Conservation (phyloP, 2,797 vertebrate species). For the Thunnus albacares region DNA sequence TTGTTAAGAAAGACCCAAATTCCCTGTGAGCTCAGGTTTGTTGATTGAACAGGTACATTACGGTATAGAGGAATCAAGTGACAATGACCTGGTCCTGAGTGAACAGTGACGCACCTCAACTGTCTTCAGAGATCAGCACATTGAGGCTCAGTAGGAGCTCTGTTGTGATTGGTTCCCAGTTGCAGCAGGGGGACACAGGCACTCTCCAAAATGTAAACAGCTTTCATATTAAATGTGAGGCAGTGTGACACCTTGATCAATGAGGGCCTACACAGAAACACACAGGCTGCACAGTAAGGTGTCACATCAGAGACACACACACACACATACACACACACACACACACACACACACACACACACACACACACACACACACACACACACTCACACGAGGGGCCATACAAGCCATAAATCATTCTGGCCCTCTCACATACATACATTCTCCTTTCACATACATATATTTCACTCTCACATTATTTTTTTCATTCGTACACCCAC, state of each 20-base stretch:
- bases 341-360: not conserved
- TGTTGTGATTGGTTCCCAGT: constrained; percentile 71
- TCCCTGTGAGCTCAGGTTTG: no score
- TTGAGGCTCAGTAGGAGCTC: constrained; percentile 75
- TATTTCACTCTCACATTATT: no score
- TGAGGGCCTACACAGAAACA: constrained; percentile 15
- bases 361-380: not conserved
- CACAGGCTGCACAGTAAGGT: no score
- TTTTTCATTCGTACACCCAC: no score
- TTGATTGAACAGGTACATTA: no score
- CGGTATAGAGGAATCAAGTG: no score
- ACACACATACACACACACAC: not conserved
- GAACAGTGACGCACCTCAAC: not conserved
- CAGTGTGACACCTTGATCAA: constrained; percentile 79
- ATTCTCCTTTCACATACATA: no score
- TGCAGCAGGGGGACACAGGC: constrained; percentile 59
- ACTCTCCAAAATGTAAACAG: constrained; percentile 79
- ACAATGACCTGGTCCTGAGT: no score
- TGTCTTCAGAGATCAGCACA: constrained; percentile 19
- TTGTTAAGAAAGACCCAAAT: no score
- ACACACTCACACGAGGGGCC: not conserved
- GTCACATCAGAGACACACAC: not conserved
- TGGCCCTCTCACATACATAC: no score
- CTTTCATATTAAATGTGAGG: constrained; percentile 77
- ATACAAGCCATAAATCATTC: no score